Conservation (phyloP, 2,888 invertebrate genomes). For the Melitaea athalia region DNA sequence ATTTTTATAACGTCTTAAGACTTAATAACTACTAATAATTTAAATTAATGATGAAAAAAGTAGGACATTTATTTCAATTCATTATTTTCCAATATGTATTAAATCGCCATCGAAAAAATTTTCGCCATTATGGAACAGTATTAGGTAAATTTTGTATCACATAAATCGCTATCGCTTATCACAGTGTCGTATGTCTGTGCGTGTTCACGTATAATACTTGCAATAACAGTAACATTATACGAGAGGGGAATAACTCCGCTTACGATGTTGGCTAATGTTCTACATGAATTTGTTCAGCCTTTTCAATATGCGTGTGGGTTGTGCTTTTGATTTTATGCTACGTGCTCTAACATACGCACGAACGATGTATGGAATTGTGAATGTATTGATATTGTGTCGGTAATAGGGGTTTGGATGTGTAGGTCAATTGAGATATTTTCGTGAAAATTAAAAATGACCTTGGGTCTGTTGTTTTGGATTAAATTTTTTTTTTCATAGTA, state of each 20-base stretch:
- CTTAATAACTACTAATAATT: no score
- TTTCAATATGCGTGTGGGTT: conserved; percentile 28
- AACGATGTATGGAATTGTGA: background rate
- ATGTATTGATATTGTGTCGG: background rate
- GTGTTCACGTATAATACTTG: conserved; percentile 48
- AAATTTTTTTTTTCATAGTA: no score
- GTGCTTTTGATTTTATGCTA: conserved; percentile 6
- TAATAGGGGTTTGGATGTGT: background rate
- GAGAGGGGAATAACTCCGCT: conserved; percentile 42
- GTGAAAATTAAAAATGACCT: no score
- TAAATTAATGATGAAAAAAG: no score
- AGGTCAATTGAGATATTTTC: no score
- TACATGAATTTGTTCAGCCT: conserved; percentile 43
- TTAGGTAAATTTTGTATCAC: no score
- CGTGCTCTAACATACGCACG: background rate
- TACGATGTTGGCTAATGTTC: conserved; percentile 44
- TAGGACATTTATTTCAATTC: no score
- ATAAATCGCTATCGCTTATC: background rate
- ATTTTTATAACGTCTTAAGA: no score
- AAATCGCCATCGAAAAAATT: no score
- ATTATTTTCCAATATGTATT: no score
- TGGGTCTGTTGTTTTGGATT: no score
- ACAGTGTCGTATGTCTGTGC: conserved; percentile 25
- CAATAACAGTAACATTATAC: conserved; percentile 54
- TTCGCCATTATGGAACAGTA: no score